Evolutionary conservation across 2,888 invertebrate genomes (phyloP), one percentile per base, ranked within the genome.

Genomic region (Leptopilina syphax): DNA sequence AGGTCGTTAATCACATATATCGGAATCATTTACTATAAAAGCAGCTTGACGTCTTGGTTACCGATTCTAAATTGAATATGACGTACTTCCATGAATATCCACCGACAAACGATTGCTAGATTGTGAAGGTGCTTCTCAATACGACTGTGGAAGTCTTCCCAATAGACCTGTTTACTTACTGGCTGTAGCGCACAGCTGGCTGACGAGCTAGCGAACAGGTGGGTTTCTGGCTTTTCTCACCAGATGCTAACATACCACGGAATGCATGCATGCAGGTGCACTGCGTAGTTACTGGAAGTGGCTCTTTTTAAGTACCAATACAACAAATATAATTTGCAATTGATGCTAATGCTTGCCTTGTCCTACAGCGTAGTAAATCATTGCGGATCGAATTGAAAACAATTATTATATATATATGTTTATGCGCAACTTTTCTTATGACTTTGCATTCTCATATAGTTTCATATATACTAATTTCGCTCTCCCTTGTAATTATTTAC

Each of bases 131-230:
- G 57, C 73, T 34, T 34, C 34, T 57, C 73, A 57, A 73, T 73
- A 73, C 73, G 54, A 73, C 9, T 34, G 34, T 73, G 57, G 34
- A 73, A 73, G 73, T 73, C 57, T 44, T 78, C 79, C 77, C 81
- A 79, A 81, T 78, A 80, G 79, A 84, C 79, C 81, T 83, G 80
- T 83, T 81, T 82, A 83, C 82, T 82, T 78, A 81, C 73, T 80
- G 81, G 76, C 81, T 77, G 76, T 79, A 81, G 77, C 85, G 77
- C 85, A 83, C 86, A 86, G 86, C 85, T 86, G 86, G 85, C 84
- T 85, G 85, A 86, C 83, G 84, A 85, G 84, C 81, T 80, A 82
- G 83, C 83, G 81, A 85, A 86, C 86, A 85, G 86, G 86, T 86
- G 86, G 84, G 83, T 85, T 85, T 85, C 85, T 84, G 83, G 79